These are phyloP conservation scores for Tetramorium alpestre DNA, from an alignment of 1,140 invertebrate species.

Conservation along the genomic window DNA sequence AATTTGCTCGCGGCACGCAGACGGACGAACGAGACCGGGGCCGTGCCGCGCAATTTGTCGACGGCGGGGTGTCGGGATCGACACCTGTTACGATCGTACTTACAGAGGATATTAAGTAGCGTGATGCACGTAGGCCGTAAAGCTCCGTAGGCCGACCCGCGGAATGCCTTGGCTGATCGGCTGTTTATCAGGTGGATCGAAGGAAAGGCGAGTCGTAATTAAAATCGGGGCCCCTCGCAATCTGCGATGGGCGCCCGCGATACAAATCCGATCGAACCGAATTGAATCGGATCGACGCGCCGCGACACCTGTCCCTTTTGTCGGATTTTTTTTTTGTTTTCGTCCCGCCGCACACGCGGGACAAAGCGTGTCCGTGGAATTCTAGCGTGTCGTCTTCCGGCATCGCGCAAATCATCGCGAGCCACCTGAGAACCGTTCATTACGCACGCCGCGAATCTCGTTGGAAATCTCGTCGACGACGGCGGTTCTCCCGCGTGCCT, in stretches of 20 bases:
- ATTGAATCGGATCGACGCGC: constrained; percentile 15
- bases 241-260: constrained; percentile 24
- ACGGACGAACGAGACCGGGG: constrained; percentile 38
- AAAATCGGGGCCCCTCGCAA: constrained; percentile 18
- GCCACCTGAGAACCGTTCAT: constrained; percentile 30
- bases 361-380: not conserved
- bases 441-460: not conserved
- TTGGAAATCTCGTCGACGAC: not conserved
- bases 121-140: constrained; percentile 48
- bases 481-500: not conserved
- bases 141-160: not conserved
- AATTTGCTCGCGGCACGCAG: constrained; percentile 41
- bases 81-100: constrained; percentile 61
- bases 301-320: constrained; percentile 26
- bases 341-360: not conserved
- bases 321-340: constrained; percentile 3
- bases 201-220: constrained; percentile 37
- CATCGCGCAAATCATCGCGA: constrained; percentile 4
- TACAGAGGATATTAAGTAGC: constrained; percentile 53
- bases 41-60: constrained; percentile 52
- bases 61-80: constrained; percentile 45
- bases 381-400: constrained; percentile 12
- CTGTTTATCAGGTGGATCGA: not conserved
- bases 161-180: constrained; percentile 10
- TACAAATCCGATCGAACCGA: constrained; percentile 12